A percentile compares a stretch with the other conserved stretches of the same genome.
Evolutionary conservation across 1,140 invertebrate genomes (phyloP).

Genomic region (Apolygus lucorum): DNA sequence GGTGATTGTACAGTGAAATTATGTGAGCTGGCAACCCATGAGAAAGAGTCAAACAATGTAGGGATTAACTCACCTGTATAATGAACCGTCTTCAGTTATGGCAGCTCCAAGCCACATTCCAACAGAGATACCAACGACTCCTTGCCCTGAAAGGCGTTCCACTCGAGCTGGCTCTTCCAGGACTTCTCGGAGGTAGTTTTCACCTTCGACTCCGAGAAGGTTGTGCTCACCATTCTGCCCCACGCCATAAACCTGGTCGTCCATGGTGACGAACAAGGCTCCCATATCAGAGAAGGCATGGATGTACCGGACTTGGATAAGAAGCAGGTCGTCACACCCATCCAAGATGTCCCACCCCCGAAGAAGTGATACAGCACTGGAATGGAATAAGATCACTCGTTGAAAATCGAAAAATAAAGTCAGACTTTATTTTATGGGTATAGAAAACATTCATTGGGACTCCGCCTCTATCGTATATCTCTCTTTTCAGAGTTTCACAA

Average conservation of each 20-base stretch:
- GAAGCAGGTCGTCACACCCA: neutral
- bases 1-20: neutral
- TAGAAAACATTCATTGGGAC: neutral
- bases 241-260: neutral
- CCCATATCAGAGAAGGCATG: slow-evolving; percentile 5
- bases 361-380: neutral
- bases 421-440: too few relatives aligned
- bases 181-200: neutral
- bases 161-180: neutral
- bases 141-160: neutral
- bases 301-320: neutral
- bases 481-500: neutral
- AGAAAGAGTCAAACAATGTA: too few relatives aligned
- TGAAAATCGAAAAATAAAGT: too few relatives aligned
- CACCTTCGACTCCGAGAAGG: slow-evolving; percentile 1
- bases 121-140: neutral
- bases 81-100: neutral
- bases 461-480: neutral
- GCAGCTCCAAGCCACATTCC: slow-evolving; percentile 4
- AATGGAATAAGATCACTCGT: neutral
- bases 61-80: neutral
- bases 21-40: too few relatives aligned
- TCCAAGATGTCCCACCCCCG: slow-evolving; percentile 9
- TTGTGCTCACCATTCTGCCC: slow-evolving; percentile 3
- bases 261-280: neutral